These are phyloP conservation scores for Poecile atricapillus DNA, from an alignment of 2,113 vertebrate genomes.

Conservation along the genomic window DNA sequence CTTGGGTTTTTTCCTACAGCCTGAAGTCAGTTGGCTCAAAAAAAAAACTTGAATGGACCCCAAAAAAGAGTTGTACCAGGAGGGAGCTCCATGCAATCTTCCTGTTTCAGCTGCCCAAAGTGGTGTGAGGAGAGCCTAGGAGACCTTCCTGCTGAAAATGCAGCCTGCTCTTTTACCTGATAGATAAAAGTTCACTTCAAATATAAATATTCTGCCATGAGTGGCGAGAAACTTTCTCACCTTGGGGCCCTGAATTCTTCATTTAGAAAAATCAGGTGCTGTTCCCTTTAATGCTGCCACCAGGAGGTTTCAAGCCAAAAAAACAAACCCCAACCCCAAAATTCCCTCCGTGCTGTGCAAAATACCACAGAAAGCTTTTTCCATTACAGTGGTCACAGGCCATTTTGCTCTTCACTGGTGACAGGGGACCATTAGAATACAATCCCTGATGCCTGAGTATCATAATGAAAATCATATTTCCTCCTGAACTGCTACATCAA, in stretches of 20 bases:
- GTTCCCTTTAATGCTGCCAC: not conserved
- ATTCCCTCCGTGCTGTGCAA: not conserved
- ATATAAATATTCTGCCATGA: not conserved
- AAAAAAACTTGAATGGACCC: not conserved
- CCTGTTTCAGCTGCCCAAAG: not conserved
- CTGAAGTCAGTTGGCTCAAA: not conserved
- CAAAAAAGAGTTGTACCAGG: not conserved
- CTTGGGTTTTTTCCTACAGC: not conserved
- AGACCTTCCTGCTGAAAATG: not conserved
- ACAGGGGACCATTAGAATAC: constrained; percentile 47
- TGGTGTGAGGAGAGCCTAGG: not conserved
- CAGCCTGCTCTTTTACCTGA: not conserved
- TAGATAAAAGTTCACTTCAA: not conserved
- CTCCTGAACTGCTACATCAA: constrained; percentile 55
- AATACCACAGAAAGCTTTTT: constrained; percentile 33
- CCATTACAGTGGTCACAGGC: constrained; percentile 46
- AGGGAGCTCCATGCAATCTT: not conserved
- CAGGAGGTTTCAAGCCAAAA: not conserved
- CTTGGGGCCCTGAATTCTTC: not conserved
- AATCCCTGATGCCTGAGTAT: constrained; percentile 30
- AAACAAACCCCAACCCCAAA: not conserved
- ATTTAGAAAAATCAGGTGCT: not conserved
- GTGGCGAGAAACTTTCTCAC: not conserved
- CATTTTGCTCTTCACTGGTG: constrained; percentile 47
- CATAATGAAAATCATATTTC: constrained; percentile 68